Conservation (phyloP, 2,113 vertebrate genomes). For the Phocoena phocoena region DNA sequence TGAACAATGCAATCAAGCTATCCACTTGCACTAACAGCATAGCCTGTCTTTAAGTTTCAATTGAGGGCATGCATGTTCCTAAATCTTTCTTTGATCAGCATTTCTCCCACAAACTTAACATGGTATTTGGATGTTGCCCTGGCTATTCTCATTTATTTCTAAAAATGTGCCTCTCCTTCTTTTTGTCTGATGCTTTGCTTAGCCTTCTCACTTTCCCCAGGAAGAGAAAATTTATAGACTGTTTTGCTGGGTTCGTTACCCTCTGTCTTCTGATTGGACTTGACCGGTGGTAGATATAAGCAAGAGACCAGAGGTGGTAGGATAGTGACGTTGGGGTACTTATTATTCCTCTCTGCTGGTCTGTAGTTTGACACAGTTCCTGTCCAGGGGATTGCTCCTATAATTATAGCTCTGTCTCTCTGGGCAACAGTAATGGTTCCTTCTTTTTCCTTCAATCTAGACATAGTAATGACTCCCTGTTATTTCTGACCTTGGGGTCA, state of each 20-base stretch:
- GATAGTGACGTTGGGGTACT: fast-evolving
- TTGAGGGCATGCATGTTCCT: neutral
- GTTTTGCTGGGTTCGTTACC: neutral
- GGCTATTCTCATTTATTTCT: neutral
- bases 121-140: neutral
- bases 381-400: neutral
- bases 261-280: neutral
- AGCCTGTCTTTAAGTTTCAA: neutral
- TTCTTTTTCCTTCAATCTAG: neutral
- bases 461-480: neutral
- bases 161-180: neutral
- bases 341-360: neutral
- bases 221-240: neutral
- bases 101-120: neutral
- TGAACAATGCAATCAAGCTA: neutral
- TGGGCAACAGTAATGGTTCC: neutral
- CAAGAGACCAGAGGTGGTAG: neutral
- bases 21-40: neutral
- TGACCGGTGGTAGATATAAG: neutral
- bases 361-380: neutral
- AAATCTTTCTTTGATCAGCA: neutral
- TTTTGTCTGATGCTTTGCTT: neutral
- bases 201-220: neutral
- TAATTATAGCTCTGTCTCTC: neutral
- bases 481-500: neutral